Base-by-base conservation (phyloP, 2,113 vertebrate genomes). In the Psilopsiagon aymara region DNA sequence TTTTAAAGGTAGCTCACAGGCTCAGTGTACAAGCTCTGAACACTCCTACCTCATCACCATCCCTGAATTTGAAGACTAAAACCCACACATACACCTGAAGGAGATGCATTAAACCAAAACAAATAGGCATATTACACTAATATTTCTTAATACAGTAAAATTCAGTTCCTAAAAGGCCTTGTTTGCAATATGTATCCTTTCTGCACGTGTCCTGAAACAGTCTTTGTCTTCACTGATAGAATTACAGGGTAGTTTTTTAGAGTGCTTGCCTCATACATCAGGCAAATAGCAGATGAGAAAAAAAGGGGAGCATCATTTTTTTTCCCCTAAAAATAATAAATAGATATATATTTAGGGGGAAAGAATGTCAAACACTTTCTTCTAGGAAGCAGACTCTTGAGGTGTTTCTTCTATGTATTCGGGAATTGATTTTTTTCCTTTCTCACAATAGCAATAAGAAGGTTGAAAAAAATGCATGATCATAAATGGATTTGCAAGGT, bases 11-110 rank as follows among this genome's bases (percentile, higher is more conserved):
- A 67, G 21, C 28, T 92, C 44, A 69, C 7, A 35, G 13, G 57
- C 35, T 92, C 28, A 78, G 39, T 9, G 41, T 21, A 33, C 25
- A 18, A 78, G 9, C n/a, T 43, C 33, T 82, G 43, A 74, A 78
- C 6, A 10, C 7, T 63, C 24, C 47, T 33, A 37, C 31, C 49
- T 29, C 7, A 75, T 17, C 51, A 25, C 28, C 37, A 82, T 8
- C 9, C 24, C 19, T 75, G 37, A 92, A 63, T 6, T 11, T 57
- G n/a, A 70, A 77, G 29, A 94, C 76, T 21, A 57, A 77, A 89
- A 52, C 3, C 17, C 2, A 1, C 4, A 13, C 5, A 5, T 8
- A 41, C 3, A 77, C 14, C 53, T 44, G 17, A 7, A 77, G 29
- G 7, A 95, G 13, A 79, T 24, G n/a, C 9, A 55, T 9, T 49